A percentile compares a stretch with the other conserved stretches of the same genome.
Evolutionary conservation across 2,113 vertebrate genomes (phyloP).

Genomic region (Dermatemys mawii): DNA sequence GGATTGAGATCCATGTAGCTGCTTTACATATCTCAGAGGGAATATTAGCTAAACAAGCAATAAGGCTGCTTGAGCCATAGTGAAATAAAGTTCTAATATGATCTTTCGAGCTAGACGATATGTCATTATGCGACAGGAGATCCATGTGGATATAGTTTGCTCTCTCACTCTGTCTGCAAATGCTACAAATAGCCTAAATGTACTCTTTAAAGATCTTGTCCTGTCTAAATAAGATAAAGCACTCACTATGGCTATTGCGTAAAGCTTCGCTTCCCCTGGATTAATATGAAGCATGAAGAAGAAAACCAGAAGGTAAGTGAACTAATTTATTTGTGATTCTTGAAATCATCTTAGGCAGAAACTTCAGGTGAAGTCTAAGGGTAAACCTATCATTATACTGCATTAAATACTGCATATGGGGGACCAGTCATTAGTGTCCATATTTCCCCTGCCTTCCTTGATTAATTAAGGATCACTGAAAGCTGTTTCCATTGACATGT

Average conservation of each 20-base stretch:
- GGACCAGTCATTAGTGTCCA: background rate
- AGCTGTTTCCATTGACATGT: background rate
- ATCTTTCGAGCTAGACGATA: background rate
- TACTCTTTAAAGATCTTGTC: background rate
- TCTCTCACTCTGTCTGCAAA: background rate
- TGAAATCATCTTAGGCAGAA: background rate
- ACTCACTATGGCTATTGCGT: background rate
- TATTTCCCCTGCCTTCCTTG: background rate
- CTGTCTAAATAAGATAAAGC: background rate
- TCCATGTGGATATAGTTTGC: background rate
- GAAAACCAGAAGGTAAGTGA: background rate
- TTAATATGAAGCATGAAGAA: background rate
- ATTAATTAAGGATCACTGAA: background rate
- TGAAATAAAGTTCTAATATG: background rate
- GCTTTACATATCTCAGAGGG: background rate
- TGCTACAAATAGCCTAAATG: background rate
- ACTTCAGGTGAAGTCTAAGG: background rate
- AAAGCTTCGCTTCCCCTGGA: background rate
- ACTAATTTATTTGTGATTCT: background rate
- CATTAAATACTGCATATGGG: background rate
- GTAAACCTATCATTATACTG: background rate
- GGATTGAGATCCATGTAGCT: background rate
- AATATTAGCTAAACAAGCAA: background rate
- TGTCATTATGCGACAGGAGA: background rate
- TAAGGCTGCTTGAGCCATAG: background rate